phyloP scores from a whole-genome alignment of 2,888 invertebrate genomes.

The Boloria selene region DNA sequence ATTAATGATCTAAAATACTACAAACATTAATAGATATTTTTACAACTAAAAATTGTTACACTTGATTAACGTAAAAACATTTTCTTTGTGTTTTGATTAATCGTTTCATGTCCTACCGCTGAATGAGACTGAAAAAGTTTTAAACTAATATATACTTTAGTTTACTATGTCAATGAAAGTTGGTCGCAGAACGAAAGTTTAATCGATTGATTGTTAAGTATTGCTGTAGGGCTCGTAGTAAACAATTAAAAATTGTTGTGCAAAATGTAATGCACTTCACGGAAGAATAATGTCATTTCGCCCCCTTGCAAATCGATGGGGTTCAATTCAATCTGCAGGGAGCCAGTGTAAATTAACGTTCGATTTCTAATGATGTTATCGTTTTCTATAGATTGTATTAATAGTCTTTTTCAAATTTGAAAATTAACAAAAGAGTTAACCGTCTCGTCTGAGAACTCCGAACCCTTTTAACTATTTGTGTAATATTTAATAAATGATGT shows the following conservation, averaged over 20 bases:
- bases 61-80: conserved; percentile 13
- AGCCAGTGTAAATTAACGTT: conserved; percentile 59
- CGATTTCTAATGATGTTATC: conserved; percentile 75
- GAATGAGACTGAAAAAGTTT: conserved; percentile 50
- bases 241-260: conserved; percentile 72
- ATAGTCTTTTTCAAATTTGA: conserved; percentile 34
- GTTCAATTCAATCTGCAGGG: conserved; percentile 57
- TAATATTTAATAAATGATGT: conserved; percentile 44
- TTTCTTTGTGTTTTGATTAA: conserved; percentile 51
- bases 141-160: conserved; percentile 41
- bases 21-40: too few species aligned
- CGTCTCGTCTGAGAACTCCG: conserved; percentile 46
- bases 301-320: conserved; percentile 56
- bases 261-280: conserved; percentile 55
- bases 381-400: conserved; percentile 52
- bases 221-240: conserved; percentile 58
- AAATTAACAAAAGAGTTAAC: conserved; percentile 63
- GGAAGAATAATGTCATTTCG: conserved; percentile 49
- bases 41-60: conserved; percentile 17
- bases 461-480: conserved; percentile 18
- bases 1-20: too few species aligned
- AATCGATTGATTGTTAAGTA: conserved; percentile 66
- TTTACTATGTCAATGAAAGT: conserved; percentile 46
- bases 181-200: conserved; percentile 68
- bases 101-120: conserved; percentile 43